Conservation (phyloP, 2,797 vertebrate genomes). For the Simalia tracyae region DNA sequence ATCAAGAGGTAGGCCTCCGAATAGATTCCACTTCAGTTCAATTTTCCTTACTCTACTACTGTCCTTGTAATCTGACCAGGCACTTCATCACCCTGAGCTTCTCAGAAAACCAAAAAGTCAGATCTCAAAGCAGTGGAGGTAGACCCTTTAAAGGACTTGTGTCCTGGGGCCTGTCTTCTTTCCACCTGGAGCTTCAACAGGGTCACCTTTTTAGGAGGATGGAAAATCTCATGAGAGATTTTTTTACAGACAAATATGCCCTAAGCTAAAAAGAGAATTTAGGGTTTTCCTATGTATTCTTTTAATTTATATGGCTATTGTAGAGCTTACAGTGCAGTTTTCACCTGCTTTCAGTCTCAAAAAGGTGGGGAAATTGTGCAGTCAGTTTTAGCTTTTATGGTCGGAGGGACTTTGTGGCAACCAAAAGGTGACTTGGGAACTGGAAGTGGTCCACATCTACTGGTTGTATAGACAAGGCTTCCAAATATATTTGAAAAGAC, state of each 20-base stretch:
- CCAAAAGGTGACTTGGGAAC: neutral
- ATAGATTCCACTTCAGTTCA: neutral
- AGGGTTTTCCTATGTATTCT: neutral
- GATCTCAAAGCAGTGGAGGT: neutral
- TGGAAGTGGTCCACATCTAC: neutral
- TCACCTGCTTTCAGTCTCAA: neutral
- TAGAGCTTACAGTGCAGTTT: neutral
- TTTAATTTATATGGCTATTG: neutral
- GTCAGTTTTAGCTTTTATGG: neutral
- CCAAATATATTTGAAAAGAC: neutral
- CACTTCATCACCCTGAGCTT: neutral
- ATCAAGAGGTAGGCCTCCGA: neutral
- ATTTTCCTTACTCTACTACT: neutral
- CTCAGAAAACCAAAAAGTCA: neutral
- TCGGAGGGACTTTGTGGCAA: neutral
- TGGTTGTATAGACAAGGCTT: neutral
- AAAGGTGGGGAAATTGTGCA: neutral
- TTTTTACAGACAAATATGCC: neutral
- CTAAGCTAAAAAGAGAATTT: neutral
- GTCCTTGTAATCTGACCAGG: neutral
- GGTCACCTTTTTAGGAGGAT: neutral
- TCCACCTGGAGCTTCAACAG: neutral
- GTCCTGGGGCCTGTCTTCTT: neutral
- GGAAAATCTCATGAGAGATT: neutral
- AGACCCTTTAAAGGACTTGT: neutral